Conservation (phyloP, 2,797 vertebrate species). For the Thalassophryne amazonica region DNA sequence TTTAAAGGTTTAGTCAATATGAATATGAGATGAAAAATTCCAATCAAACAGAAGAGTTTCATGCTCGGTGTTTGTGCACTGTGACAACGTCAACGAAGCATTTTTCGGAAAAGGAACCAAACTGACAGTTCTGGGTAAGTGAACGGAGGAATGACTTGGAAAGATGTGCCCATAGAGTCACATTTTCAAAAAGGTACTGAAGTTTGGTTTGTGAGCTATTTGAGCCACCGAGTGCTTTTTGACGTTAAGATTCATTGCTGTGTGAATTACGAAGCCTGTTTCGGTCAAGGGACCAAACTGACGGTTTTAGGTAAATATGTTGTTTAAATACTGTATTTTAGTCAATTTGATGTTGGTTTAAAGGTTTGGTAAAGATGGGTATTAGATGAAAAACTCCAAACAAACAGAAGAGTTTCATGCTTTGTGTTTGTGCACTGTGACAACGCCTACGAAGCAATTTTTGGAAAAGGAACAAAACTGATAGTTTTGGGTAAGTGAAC, state of each 20-base stretch:
- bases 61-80: slow-evolving; percentile 25
- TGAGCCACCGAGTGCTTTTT: no score
- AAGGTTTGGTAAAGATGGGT: neutral
- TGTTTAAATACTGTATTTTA: neutral
- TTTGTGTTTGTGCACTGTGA: slow-evolving; percentile 49
- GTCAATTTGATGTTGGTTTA: neutral
- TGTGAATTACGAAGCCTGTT: no score
- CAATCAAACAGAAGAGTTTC: neutral
- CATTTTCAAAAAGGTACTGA: no score
- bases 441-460: slow-evolving; percentile 44
- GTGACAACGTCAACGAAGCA: slow-evolving; percentile 51
- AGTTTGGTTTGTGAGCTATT: no score
- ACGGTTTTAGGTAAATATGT: slow-evolving; percentile 23
- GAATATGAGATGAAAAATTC: no score
- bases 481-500: slow-evolving; percentile 50
- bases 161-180: neutral
- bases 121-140: slow-evolving; percentile 59
- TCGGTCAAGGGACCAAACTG: slow-evolving; percentile 22
- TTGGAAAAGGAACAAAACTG: no score
- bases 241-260: no score
- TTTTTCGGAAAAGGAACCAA: slow-evolving; percentile 62
- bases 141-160: neutral
- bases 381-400: neutral
- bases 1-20: neutral
- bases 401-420: neutral